phyloP scores from a whole-genome alignment of 2,113 vertebrate genomes.

The Zosterops japonicus region DNA sequence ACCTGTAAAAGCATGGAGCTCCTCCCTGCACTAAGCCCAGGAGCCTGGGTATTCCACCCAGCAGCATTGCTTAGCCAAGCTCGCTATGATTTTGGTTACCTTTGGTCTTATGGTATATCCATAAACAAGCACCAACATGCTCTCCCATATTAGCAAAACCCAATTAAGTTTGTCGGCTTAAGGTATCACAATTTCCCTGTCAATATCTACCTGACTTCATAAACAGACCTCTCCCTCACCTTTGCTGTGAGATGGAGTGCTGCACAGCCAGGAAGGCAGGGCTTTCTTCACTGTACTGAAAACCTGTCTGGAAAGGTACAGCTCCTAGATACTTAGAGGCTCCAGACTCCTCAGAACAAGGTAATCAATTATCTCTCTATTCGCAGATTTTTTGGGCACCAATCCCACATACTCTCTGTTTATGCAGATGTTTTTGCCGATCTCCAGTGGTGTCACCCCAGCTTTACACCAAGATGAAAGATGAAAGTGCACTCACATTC shows the following conservation, averaged over 20 bases:
- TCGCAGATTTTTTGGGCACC: rapidly evolving
- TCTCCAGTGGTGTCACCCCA: rapidly evolving
- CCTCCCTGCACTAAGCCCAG: not conserved
- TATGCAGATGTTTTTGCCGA: not conserved
- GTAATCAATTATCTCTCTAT: not conserved
- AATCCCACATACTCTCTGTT: not conserved
- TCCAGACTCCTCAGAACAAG: not conserved
- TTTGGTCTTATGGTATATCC: not conserved
- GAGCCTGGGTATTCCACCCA: not conserved
- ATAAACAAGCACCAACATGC: rapidly evolving
- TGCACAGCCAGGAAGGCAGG: not conserved
- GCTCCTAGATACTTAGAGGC: not conserved
- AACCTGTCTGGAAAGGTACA: not conserved
- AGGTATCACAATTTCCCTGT: not conserved
- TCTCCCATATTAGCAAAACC: not conserved
- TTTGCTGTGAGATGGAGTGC: not conserved
- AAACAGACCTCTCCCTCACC: not conserved
- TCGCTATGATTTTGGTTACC: not conserved
- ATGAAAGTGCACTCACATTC: not conserved
- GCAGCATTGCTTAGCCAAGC: not conserved
- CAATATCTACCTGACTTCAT: not conserved
- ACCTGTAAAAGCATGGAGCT: not conserved
- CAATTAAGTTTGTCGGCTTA: not conserved
- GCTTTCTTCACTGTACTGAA: rapidly evolving
- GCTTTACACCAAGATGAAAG: not conserved